Evolutionary conservation across 1,140 invertebrate species (phyloP), one percentile per base, ranked within the genome.

Genomic region (Caerostris darwini): DNA sequence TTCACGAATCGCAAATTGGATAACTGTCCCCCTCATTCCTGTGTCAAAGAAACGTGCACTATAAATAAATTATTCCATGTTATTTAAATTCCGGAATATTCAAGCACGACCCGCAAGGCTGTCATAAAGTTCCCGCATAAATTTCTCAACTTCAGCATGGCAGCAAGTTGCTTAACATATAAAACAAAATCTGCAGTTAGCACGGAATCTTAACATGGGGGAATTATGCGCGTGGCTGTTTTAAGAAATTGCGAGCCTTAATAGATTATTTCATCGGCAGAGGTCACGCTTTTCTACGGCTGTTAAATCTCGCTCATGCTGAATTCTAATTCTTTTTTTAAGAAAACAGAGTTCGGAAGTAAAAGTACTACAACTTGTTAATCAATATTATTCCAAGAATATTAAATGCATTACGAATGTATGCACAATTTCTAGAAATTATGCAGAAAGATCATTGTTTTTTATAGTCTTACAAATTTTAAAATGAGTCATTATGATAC

Each of bases 1-100:
- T 14, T 85, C 83, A 85, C 83, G 83, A 85, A 85, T 34, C 58
- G 83, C 10, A 85, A 85, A 85, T 85, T 59, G 83, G 54, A 19
- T 17, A 58, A 85, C 54, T 59, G 8, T 85, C 53, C 58, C 17
- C 83, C 19, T 85, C n/a, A 85, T 59, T 19, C 58, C 53, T 50
- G 19, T 17, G 54, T 85, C 83, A 85, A 85, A 85, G 83, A 57
- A 58, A 85, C 57, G 57, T 57, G 83, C 57, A 10, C 17, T 58
- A 85, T 58, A 85, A 58, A 58, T 85, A 34, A 85, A 85, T 85
- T 85, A 57, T 85, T 85, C 19, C n/a, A 14, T 10, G 83, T 85
- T 85, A 85, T 85, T 85, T 59, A 85, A 85, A 58, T n/a, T 85
- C 17, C 7, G 83, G 57, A 85, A 85, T 85, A 34, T 57, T 59